These are phyloP conservation scores for Nibea coibor DNA, from an alignment of 2,113 vertebrate genomes.

Conservation along the genomic window DNA sequence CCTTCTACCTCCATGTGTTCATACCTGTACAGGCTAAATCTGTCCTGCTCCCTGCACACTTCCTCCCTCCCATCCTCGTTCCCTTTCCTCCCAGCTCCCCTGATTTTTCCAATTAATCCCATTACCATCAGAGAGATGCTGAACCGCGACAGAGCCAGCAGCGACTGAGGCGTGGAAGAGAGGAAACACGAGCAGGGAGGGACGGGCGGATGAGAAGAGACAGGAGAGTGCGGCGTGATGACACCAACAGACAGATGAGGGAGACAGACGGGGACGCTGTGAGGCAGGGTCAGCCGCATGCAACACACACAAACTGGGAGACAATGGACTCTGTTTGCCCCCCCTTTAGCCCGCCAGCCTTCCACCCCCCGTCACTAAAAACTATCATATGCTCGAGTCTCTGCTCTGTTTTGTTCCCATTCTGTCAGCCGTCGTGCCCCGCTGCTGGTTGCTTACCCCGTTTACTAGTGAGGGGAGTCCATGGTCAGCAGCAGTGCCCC, in stretches of 20 bases:
- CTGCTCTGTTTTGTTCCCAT: constrained; percentile 45
- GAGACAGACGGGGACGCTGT: constrained; percentile 43
- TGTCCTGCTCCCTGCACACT: not conserved
- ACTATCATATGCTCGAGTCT: constrained; percentile 11
- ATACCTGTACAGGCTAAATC: not conserved
- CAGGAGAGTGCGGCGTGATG: constrained; percentile 10
- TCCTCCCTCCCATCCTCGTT: not conserved
- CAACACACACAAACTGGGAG: constrained; percentile 38
- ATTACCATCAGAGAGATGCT: constrained; percentile 64
- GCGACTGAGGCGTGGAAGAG: not conserved
- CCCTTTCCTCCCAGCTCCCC: constrained; percentile 31
- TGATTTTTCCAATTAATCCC: constrained; percentile 61
- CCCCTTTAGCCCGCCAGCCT: not conserved
- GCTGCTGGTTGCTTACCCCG: constrained; percentile 70
- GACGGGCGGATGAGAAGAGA: constrained; percentile 7
- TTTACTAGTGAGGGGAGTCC: constrained; percentile 74
- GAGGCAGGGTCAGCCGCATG: constrained; percentile 51
- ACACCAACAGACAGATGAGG: constrained; percentile 55
- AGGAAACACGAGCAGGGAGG: constrained; percentile 11
- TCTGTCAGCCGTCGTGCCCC: constrained; percentile 54
- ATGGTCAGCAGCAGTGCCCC: constrained; percentile 65
- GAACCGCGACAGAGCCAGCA: constrained; percentile 30
- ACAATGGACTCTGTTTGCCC: constrained; percentile 59
- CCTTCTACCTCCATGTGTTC: not conserved
- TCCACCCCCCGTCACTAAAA: constrained; percentile 11